Evolutionary conservation across 2,797 vertebrate genomes (phyloP).

Genomic region (Helarctos malayanus): DNA sequence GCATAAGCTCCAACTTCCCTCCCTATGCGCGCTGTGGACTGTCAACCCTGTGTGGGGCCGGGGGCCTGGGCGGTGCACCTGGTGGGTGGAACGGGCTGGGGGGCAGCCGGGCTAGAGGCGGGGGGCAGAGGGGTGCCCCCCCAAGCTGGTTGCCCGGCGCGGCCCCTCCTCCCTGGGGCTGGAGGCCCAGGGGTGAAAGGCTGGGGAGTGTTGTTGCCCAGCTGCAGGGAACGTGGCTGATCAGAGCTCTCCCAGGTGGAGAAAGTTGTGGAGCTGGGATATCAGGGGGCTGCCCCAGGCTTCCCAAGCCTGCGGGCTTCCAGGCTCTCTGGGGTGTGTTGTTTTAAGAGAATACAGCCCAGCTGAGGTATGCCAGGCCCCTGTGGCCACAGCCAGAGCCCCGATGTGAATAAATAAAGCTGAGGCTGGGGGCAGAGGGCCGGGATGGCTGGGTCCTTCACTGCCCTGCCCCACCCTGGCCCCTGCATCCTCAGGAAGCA

Average conservation of each 20-base stretch:
- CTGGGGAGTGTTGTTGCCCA: constrained; percentile 54
- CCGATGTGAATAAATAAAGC: constrained; percentile 58
- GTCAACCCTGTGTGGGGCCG: constrained; percentile 24
- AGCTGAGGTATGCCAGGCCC: constrained; percentile 48
- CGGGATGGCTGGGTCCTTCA: neutral
- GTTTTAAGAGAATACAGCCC: constrained; percentile 53
- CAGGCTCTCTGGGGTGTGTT: constrained; percentile 12
- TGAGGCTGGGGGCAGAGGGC: neutral
- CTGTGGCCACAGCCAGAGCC: neutral
- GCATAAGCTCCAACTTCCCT: constrained; percentile 79
- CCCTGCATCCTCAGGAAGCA: neutral
- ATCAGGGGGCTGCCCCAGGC: constrained; percentile 73
- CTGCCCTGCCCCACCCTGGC: neutral
- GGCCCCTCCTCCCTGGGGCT: constrained; percentile 21
- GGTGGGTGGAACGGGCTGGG: neutral
- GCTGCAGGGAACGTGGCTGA: constrained; percentile 59
- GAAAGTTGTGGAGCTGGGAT: constrained; percentile 75
- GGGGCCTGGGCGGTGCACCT: constrained; percentile 48
- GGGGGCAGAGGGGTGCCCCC: neutral
- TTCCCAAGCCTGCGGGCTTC: neutral
- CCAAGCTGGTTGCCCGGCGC: neutral
- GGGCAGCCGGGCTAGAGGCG: neutral
- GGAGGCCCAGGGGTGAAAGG: constrained; percentile 56
- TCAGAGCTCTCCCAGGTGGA: constrained; percentile 63
- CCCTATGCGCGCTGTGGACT: constrained; percentile 62